Conservation (phyloP, 2,888 invertebrate genomes). For the Rotaria socialis region DNA sequence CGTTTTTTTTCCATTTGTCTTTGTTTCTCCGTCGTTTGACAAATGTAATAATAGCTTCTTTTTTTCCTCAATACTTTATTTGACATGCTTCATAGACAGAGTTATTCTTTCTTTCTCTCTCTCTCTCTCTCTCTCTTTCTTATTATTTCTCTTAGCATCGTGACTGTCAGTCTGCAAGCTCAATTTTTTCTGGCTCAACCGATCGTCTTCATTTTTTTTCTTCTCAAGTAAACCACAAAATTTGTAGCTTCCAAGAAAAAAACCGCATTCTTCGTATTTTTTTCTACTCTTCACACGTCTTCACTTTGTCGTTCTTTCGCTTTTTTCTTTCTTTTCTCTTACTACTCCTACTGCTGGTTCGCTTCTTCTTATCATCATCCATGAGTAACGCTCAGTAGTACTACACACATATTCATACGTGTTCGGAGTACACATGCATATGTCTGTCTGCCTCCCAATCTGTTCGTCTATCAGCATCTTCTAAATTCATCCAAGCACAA, state of each 20-base stretch:
- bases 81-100: background rate
- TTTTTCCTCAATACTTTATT: background rate
- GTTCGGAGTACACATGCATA: background rate
- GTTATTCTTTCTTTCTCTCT: background rate
- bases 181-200: background rate
- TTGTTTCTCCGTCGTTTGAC: background rate
- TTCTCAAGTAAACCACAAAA: constrained; percentile 18
- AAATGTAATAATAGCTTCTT: background rate
- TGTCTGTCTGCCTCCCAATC: background rate
- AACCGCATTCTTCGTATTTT: background rate
- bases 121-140: background rate
- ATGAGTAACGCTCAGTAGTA: background rate
- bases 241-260: constrained; percentile 17
- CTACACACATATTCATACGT: background rate
- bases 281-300: background rate
- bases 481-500: background rate
- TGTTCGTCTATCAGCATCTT: background rate
- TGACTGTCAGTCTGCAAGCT: background rate
- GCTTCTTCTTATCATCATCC: constrained; percentile 8
- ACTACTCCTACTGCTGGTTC: background rate
- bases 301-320: background rate
- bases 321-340: background rate
- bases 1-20: background rate
- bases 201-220: background rate
- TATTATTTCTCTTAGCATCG: background rate